Conservation (phyloP, 2,113 vertebrate species). For the Bos taurus region ARS-UCD2.0 NC_037343.1:71098001-71098500, state of each 20-base stretch:
- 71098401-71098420: background rate
- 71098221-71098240: background rate
- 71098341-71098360: background rate
- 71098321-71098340: background rate
- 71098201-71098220: background rate
- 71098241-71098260: rapidly evolving
- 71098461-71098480: background rate
- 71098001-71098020: background rate
- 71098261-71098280: background rate
- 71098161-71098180: constrained; percentile 49
- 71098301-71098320: background rate
- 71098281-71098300: background rate
- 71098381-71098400: background rate
- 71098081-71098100: background rate
- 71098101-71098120: background rate
- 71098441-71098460: rapidly evolving
- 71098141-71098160: constrained; percentile 37
- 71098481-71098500: background rate
- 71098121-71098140: background rate
- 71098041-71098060: background rate
- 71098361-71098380: rapidly evolving
- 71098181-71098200: background rate
- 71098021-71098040: background rate
- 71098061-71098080: background rate
- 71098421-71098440: background rate